Conservation (phyloP, 2,113 vertebrate species). For the Suricata suricatta region DNA sequence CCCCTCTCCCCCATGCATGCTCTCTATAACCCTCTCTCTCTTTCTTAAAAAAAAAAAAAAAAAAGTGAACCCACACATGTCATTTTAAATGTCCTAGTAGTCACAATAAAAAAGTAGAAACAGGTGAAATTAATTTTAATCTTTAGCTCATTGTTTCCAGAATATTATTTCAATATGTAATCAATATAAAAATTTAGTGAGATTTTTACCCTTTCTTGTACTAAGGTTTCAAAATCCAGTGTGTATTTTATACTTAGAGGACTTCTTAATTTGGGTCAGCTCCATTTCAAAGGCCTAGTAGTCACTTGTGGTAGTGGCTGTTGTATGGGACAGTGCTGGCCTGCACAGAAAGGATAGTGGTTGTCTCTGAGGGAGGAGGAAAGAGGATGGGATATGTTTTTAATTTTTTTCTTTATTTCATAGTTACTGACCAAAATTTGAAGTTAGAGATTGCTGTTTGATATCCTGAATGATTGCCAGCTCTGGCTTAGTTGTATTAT, state of each 20-base stretch:
- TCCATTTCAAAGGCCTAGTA: neutral
- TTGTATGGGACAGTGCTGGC: neutral
- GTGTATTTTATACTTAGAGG: neutral
- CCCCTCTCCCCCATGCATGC: too few species aligned
- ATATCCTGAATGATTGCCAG: neutral
- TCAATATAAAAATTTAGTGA: slow-evolving; percentile 5
- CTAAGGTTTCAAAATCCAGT: neutral
- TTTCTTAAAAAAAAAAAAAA: too few species aligned
- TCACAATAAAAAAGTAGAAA: slow-evolving; percentile 28
- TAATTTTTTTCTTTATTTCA: slow-evolving; percentile 18
- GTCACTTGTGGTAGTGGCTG: neutral
- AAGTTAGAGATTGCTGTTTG: slow-evolving; percentile 16
- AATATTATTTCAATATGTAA: neutral
- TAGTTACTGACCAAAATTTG: neutral
- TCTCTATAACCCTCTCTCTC: too few species aligned
- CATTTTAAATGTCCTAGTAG: neutral
- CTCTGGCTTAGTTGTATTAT: neutral
- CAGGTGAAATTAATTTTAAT: neutral
- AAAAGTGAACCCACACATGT: neutral
- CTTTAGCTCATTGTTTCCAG: neutral
- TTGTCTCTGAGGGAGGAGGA: neutral
- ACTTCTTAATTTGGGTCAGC: neutral
- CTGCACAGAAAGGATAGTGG: neutral
- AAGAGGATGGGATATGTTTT: neutral
- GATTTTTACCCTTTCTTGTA: neutral